Evolutionary conservation across 2,113 vertebrate genomes (phyloP).

Genomic region (Motacilla tschutschensis): DNA sequence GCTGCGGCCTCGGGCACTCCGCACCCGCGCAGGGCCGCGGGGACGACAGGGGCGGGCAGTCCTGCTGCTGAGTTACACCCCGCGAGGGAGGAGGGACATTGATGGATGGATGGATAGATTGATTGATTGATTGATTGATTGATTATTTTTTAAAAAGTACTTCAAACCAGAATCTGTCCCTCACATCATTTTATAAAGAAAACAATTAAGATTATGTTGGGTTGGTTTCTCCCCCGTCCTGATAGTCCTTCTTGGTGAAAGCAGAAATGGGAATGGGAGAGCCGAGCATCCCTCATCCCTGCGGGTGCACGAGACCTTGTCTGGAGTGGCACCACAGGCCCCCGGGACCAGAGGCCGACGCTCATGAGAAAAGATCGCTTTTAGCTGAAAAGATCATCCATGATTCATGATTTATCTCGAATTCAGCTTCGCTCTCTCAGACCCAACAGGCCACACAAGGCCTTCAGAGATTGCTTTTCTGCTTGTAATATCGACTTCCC

Average conservation of each 20-base stretch:
- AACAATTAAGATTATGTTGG: background rate
- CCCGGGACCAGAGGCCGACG: background rate
- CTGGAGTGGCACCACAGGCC: background rate
- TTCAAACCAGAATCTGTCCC: background rate
- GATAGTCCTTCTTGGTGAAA: background rate
- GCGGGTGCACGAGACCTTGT: rapidly evolving
- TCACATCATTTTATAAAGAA: background rate
- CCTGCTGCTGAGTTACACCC: no score
- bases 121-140: background rate
- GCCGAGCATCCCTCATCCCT: background rate
- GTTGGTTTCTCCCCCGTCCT: background rate
- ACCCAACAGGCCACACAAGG: background rate
- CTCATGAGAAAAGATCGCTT: background rate
- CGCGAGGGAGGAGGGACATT: rapidly evolving
- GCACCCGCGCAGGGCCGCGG: background rate
- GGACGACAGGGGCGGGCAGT: background rate
- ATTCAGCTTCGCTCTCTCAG: background rate
- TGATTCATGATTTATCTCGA: slow-evolving; percentile 21
- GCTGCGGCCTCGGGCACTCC: background rate
- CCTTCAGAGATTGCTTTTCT: slow-evolving; percentile 33
- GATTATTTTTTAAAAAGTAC: background rate
- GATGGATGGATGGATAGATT: background rate
- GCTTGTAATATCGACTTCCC: background rate
- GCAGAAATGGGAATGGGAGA: background rate
- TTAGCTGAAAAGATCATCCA: background rate